Evolutionary conservation across 1,140 invertebrate genomes (phyloP).

Genomic region (Drosophila aff.): DNA sequence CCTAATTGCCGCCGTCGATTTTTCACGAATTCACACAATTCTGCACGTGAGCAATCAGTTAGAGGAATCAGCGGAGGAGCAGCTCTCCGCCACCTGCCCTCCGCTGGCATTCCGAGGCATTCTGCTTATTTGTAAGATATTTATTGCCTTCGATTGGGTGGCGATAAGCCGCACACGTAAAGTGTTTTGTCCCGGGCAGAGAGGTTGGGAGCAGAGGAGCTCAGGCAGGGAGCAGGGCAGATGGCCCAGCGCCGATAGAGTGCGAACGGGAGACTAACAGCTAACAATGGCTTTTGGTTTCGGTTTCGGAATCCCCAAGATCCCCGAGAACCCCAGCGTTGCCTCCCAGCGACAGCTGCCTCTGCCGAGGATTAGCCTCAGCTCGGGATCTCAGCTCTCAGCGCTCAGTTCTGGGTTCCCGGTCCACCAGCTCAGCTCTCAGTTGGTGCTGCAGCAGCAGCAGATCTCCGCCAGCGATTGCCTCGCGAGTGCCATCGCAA

Average conservation of each 20-base stretch:
- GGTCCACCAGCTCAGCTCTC: conserved; percentile 1
- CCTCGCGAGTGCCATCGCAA: conserved; percentile 42
- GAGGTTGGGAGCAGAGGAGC: conserved; percentile 2
- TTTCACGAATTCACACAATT: conserved; percentile 81
- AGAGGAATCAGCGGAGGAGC: conserved; percentile 29
- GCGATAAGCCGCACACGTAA: conserved; percentile 84
- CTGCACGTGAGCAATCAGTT: conserved; percentile 60
- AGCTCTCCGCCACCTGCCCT: conserved; percentile 9
- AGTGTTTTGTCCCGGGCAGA: conserved; percentile 72
- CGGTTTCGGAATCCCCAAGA: conserved; percentile 5
- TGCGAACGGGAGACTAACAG: conserved; percentile 46
- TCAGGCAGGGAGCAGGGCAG: conserved; percentile 23
- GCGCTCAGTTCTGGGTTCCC: background rate
- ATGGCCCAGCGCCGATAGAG: conserved; percentile 52
- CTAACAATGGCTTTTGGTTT: conserved; percentile 54
- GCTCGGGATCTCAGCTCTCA: conserved; percentile 10
- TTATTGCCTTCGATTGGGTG: conserved; percentile 84
- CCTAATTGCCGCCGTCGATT: conserved; percentile 81
- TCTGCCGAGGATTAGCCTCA: conserved; percentile 61
- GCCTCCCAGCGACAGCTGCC: conserved; percentile 67
- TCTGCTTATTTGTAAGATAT: conserved; percentile 85
- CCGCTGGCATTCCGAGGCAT: conserved; percentile 79
- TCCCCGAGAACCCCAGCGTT: conserved; percentile 13
- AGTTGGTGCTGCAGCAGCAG: conserved; percentile 26
- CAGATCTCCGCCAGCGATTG: conserved; percentile 50